Evolutionary conservation across 2,888 invertebrate genomes (phyloP), one percentile per base, ranked within the genome.

Genomic region (Melanotus villosus): DNA sequence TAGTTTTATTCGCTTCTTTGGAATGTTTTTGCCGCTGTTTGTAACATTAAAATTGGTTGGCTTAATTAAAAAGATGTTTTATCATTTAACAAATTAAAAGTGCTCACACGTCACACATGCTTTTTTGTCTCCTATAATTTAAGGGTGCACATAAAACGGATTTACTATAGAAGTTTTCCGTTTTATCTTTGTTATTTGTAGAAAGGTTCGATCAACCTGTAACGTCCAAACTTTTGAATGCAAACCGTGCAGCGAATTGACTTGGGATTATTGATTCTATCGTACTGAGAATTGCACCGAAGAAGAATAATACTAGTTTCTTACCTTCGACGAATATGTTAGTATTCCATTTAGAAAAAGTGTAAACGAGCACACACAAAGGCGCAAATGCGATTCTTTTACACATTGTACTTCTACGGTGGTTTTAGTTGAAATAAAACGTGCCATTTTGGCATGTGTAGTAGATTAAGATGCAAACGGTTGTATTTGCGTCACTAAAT

Each of bases 401-500:
- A 34, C 26, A 64, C 68, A 68, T 68, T 59, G 64, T 68, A 68
- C 64, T 65, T 58, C 38, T 58, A 43, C 41, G 36, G 41, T 59
- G 64, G 64, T 58, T 68, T 59, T 52, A 34, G 50, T n/a, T 59
- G 58, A 60, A 64, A 68, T 65, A 68, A 59, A 65, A 59, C 54
- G 34, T 65, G 52, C 58, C 64, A 59, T 68, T 65, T 69, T 69
- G 56, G 56, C 56, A 65, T 47, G 60, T 65, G 45, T 38, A 65
- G 14, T 30, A 60, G 65, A 69, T 69, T 65, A 60, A 52, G 30
- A 36, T 30, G 52, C 65, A 62, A 59, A 69, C 59, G 52, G 58
- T 30, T 34, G 12, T 65, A 23, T 69, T 65, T 70, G 60, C 70
- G 65, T 64, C 66, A 66, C 70, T 66, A 62, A 63, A 65, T 70